A percentile compares a stretch with the other conserved stretches of the same genome.
These are phyloP conservation scores for Microplitis mediator DNA, from an alignment of 1,140 invertebrate species.

Conservation along the genomic window DNA sequence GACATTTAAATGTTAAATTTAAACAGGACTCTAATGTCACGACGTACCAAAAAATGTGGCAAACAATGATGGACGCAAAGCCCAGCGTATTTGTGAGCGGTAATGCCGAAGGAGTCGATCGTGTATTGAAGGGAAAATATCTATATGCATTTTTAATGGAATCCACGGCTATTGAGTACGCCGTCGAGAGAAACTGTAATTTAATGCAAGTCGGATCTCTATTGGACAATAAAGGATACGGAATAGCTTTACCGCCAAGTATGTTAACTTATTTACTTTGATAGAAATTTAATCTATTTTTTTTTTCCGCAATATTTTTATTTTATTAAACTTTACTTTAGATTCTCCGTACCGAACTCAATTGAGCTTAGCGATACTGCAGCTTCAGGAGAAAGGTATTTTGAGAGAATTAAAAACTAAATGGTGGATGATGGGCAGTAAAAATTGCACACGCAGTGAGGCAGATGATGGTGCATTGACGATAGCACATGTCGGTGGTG, in stretches of 20 bases:
- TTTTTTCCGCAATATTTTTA: too few relatives aligned
- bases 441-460: conserved; percentile 34
- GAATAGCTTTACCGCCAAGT: conserved; percentile 76
- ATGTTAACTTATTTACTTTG: conserved; percentile 34
- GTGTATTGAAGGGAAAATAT: conserved; percentile 73
- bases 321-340: conserved; percentile 43
- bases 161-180: conserved; percentile 72
- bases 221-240: conserved; percentile 82
- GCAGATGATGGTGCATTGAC: conserved; percentile 64
- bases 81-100: conserved; percentile 81
- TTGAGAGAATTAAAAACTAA: conserved; percentile 80
- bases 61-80: conserved; percentile 80
- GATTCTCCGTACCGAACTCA: conserved; percentile 75
- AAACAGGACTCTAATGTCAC: conserved; percentile 70
- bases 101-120: conserved; percentile 83
- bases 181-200: conserved; percentile 73
- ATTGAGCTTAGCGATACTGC: conserved; percentile 77
- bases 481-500: conserved; percentile 85
- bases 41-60: conserved; percentile 79
- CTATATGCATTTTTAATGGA: conserved; percentile 77
- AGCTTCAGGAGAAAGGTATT: conserved; percentile 80
- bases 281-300: too few relatives aligned
- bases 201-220: conserved; percentile 79
- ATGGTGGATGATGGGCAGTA: conserved; percentile 76
- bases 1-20: too few relatives aligned